These are phyloP conservation scores for Cotesia glomerata DNA, from an alignment of 1,140 invertebrate species.

Conservation along the genomic window DNA sequence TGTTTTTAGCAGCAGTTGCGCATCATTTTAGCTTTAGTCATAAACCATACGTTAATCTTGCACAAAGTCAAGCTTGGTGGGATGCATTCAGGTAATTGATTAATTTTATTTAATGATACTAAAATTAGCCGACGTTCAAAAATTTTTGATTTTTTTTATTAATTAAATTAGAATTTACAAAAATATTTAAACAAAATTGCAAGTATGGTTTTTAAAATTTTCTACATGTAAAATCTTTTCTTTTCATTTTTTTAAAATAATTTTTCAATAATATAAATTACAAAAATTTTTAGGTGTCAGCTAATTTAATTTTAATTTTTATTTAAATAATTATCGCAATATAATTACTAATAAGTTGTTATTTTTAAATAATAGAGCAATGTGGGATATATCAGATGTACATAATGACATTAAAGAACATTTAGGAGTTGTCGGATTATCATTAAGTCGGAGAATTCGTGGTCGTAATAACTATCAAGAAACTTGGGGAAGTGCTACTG, in stretches of 20 bases:
- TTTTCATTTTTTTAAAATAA: too few species aligned
- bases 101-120: not conserved
- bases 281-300: too few species aligned
- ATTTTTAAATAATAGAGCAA: constrained; percentile 66
- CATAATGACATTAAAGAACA: constrained; percentile 91
- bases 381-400: constrained; percentile 96
- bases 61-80: constrained; percentile 66
- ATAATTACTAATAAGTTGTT: too few species aligned
- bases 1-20: constrained; percentile 94
- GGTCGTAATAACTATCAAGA: constrained; percentile 76
- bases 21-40: constrained; percentile 96
- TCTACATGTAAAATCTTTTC: too few species aligned
- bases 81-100: constrained; percentile 62
- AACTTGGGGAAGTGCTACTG: constrained; percentile 66
- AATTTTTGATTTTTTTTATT: too few species aligned
- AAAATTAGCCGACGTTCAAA: too few species aligned
- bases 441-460: constrained; percentile 74
- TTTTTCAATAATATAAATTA: too few species aligned
- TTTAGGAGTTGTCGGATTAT: constrained; percentile 83
- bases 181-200: too few species aligned
- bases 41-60: constrained; percentile 76
- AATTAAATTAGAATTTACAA: too few species aligned
- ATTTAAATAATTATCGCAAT: not conserved
- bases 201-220: too few species aligned
- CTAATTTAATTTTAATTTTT: too few species aligned